phyloP scores from a whole-genome alignment of 2,113 vertebrate genomes.

The Datnioides undecimradiatus region DNA sequence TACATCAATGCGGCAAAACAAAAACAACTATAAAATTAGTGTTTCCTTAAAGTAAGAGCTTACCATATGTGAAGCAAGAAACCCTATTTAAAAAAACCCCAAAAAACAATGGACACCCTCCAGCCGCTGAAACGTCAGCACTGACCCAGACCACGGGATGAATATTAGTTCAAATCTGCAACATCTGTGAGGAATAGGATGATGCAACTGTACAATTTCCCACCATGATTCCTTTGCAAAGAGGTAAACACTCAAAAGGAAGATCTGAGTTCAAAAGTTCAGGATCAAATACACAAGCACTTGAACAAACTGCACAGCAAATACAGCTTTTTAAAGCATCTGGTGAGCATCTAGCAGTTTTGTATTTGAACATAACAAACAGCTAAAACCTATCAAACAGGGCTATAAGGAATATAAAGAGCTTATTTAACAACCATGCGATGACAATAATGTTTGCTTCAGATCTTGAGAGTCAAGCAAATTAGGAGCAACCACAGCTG shows the following conservation, averaged over 20 bases:
- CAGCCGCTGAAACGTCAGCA: constrained; percentile 20
- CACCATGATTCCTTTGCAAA: neutral
- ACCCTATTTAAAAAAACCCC: constrained; percentile 20
- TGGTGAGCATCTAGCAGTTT: neutral
- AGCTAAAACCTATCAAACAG: neutral
- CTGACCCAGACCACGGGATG: constrained; percentile 33
- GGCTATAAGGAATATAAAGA: neutral
- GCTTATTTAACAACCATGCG: neutral
- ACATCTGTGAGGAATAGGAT: constrained; percentile 24
- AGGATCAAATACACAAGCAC: neutral
- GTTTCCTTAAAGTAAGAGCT: constrained; percentile 5
- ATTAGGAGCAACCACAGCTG: neutral
- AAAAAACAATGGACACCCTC: constrained; percentile 36
- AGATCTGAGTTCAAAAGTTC: constrained; percentile 35
- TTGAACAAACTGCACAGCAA: neutral
- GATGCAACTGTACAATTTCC: constrained; percentile 42
- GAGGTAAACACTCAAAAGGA: constrained; percentile 33
- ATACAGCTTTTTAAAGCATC: neutral
- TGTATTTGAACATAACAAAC: neutral
- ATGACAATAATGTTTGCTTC: neutral
- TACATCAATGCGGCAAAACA: constrained; percentile 7
- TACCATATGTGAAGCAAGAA: constrained; percentile 18
- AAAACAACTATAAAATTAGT: constrained; percentile 15
- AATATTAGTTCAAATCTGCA: constrained; percentile 33
- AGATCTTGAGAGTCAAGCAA: neutral